phyloP scores from a whole-genome alignment of 2,797 vertebrate genomes.

The Zalophus californianus region DNA sequence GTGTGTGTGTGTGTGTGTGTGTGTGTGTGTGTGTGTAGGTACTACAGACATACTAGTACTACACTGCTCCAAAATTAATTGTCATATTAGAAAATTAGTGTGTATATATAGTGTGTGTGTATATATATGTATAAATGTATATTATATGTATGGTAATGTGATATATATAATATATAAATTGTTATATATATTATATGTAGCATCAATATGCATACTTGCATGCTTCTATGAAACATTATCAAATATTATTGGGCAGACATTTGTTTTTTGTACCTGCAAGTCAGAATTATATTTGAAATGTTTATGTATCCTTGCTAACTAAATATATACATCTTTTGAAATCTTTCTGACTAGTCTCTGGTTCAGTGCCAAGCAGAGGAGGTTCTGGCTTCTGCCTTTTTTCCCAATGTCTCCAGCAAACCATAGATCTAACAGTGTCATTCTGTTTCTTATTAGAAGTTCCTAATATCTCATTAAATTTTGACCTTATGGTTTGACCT shows the following conservation, averaged over 20 bases:
- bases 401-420: neutral
- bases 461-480: neutral
- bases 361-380: neutral
- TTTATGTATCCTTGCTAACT: neutral
- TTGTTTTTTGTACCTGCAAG: neutral
- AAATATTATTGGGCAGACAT: neutral
- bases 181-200: neutral
- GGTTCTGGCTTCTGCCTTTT: neutral
- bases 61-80: neutral
- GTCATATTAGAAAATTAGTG: neutral
- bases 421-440: neutral
- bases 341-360: neutral
- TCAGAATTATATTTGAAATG: conserved; percentile 1
- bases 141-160: neutral
- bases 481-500: neutral
- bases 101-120: neutral
- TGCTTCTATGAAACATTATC: neutral
- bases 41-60: neutral
- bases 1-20: neutral
- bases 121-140: neutral
- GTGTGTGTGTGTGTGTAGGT: neutral
- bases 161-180: neutral
- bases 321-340: neutral
- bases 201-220: neutral
- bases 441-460: neutral